Conservation (phyloP, 2,888 invertebrate genomes). For the Beris chalybata region DNA sequence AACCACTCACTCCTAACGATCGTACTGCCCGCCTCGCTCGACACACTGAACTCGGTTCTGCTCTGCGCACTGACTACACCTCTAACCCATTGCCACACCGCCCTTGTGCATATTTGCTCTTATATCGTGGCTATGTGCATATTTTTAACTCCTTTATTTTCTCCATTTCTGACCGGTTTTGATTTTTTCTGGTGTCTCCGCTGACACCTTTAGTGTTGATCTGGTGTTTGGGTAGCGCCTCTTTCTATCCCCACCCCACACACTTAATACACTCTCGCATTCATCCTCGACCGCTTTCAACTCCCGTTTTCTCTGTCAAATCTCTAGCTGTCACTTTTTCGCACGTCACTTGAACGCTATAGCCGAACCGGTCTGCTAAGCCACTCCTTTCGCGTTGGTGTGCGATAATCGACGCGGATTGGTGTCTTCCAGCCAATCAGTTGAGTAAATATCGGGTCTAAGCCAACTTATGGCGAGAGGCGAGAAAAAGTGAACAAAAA, state of each 20-base stretch:
- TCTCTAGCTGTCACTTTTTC: constrained; percentile 29
- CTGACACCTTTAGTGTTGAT: constrained; percentile 55
- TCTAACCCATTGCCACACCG: constrained; percentile 8
- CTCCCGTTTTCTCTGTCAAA: not conserved
- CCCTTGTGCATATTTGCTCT: not conserved
- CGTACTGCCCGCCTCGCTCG: not conserved
- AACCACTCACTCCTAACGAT: no score
- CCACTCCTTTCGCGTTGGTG: constrained; percentile 41
- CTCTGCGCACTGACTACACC: not conserved
- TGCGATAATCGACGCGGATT: constrained; percentile 50
- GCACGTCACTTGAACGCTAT: not conserved
- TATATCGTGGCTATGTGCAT: constrained; percentile 1
- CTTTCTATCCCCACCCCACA: constrained; percentile 38
- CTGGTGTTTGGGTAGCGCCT: constrained; percentile 48
- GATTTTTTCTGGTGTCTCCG: constrained; percentile 44
- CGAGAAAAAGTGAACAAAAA: constrained; percentile 28
- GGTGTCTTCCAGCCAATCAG: constrained; percentile 55
- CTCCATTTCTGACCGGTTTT: constrained; percentile 21
- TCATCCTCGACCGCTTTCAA: not conserved
- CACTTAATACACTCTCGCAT: not conserved
- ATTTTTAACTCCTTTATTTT: constrained; percentile 39
- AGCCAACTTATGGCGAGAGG: constrained; percentile 25
- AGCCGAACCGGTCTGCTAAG: constrained; percentile 25
- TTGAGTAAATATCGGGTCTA: constrained; percentile 51
- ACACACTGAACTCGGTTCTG: not conserved